These are phyloP conservation scores for Leptinotarsa texana DNA, from an alignment of 1,140 invertebrate species.

Conservation along the genomic window DNA sequence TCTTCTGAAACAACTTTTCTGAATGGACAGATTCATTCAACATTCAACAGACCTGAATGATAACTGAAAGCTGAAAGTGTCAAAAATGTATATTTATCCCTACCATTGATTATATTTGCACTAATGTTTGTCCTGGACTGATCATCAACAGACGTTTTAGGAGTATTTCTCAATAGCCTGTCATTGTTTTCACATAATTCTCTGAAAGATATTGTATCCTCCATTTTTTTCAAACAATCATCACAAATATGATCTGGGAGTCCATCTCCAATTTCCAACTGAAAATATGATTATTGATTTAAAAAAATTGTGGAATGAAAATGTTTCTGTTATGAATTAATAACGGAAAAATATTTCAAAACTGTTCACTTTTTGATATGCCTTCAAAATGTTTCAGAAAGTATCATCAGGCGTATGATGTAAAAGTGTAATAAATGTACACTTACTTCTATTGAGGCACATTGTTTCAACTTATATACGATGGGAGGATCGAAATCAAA, in stretches of 20 bases:
- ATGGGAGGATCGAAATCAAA: not conserved
- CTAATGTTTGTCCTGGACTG: too few species aligned
- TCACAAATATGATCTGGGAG: slow-evolving; percentile 36
- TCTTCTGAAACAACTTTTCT: too few species aligned
- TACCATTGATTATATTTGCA: too few species aligned
- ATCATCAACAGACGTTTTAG: not conserved
- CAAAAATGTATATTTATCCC: too few species aligned
- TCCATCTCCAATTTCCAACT: slow-evolving; percentile 28
- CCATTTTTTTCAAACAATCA: slow-evolving; percentile 28
- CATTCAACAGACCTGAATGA: too few species aligned
- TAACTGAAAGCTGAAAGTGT: too few species aligned
- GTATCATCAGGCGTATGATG: too few species aligned
- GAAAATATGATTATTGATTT: slow-evolving; percentile 19
- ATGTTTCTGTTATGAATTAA: not conserved
- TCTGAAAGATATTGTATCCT: slow-evolving; percentile 35
- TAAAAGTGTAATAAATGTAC: not conserved
- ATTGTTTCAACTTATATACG: not conserved
- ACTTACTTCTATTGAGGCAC: not conserved
- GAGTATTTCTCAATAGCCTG: slow-evolving; percentile 2
- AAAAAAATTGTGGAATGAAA: not conserved
- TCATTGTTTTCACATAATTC: slow-evolving; percentile 30
- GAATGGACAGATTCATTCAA: too few species aligned
- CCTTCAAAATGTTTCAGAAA: too few species aligned
- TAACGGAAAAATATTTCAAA: too few species aligned
- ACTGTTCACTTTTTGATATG: too few species aligned